These are phyloP conservation scores for Ammodytes marinus DNA, from an alignment of 2,113 vertebrate species.

Conservation along the genomic window DNA sequence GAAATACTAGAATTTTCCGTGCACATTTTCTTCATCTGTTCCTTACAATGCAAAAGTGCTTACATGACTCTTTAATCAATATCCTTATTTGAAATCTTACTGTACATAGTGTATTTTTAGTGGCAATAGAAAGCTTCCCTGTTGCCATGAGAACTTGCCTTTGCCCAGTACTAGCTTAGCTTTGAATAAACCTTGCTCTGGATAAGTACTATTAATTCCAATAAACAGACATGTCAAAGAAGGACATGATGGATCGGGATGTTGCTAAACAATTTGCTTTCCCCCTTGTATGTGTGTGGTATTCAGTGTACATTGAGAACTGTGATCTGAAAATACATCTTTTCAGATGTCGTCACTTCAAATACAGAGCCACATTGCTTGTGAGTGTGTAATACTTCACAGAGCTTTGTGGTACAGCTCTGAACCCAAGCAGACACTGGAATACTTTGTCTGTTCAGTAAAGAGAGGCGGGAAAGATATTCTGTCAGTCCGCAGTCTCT, in stretches of 20 bases:
- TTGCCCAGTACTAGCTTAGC: not conserved
- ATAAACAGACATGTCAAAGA: not conserved
- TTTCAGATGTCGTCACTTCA: conserved; percentile 33
- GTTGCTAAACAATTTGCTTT: not conserved
- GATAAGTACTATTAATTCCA: not conserved
- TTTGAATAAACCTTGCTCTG: not conserved
- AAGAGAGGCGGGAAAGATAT: conserved; percentile 39
- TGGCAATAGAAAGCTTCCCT: not conserved
- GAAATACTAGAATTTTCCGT: not conserved
- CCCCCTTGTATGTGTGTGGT: not conserved
- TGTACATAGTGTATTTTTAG: conserved; percentile 2
- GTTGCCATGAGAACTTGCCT: not conserved
- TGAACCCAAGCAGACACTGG: conserved; percentile 36
- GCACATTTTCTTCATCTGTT: not conserved
- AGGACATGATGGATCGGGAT: not conserved
- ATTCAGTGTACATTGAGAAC: not conserved
- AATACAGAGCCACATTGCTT: conserved; percentile 1
- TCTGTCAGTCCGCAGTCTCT: conserved; percentile 30
- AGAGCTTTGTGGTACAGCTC: conserved; percentile 45
- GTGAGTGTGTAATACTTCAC: conserved; percentile 46
- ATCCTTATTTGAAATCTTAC: not conserved
- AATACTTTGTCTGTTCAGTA: conserved; percentile 42
- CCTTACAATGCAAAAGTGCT: not conserved
- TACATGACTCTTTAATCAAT: not conserved
- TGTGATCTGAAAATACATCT: conserved; percentile 32